A percentile compares a stretch with the other conserved stretches of the same genome.
phyloP scores from a whole-genome alignment of 1,140 invertebrate genomes.

The Drosophila bocqueti region DNA sequence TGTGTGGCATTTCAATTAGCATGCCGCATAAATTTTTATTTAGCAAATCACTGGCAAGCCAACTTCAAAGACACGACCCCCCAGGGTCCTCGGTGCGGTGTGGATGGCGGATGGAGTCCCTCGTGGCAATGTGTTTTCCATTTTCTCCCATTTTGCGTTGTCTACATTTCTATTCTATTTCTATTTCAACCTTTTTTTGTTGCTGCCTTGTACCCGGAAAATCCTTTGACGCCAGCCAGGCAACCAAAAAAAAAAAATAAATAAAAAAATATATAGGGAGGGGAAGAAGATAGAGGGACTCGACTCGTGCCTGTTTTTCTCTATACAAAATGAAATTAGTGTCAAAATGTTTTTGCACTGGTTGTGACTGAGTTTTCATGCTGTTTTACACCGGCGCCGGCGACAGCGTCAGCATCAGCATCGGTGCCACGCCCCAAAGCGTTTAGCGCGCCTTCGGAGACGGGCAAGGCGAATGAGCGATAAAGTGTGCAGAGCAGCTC shows the following conservation, averaged over 20 bases:
- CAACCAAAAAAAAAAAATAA: slow-evolving; percentile 30
- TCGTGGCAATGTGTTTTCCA: slow-evolving; percentile 73
- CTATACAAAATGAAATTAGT: slow-evolving; percentile 83
- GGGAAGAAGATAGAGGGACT: slow-evolving; percentile 19
- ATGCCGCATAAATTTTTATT: slow-evolving; percentile 69
- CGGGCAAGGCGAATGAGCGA: slow-evolving; percentile 70
- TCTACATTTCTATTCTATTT: slow-evolving; percentile 80
- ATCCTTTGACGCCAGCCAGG: slow-evolving; percentile 76
- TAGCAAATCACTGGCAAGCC: slow-evolving; percentile 60
- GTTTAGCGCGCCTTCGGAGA: slow-evolving; percentile 74
- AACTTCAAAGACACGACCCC: slow-evolving; percentile 68
- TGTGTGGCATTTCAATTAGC: slow-evolving; percentile 79
- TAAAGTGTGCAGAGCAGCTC: slow-evolving; percentile 66
- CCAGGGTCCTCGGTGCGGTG: slow-evolving; percentile 8
- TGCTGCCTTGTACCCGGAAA: slow-evolving; percentile 40
- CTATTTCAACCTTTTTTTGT: slow-evolving; percentile 73
- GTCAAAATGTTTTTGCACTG: slow-evolving; percentile 82
- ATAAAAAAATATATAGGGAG: slow-evolving; percentile 12
- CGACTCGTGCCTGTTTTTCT: slow-evolving; percentile 70
- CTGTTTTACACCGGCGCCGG: slow-evolving; percentile 77
- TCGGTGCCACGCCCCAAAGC: slow-evolving; percentile 73
- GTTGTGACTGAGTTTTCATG: slow-evolving; percentile 81
- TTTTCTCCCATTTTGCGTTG: slow-evolving; percentile 61
- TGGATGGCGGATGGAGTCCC: slow-evolving; percentile 26
- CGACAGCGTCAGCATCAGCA: slow-evolving; percentile 46